Percentiles rank a stretch among this genome's conserved stretches.
Conservation (phyloP, 2,113 vertebrate genomes). For the Lepidothrix coronata region DNA sequence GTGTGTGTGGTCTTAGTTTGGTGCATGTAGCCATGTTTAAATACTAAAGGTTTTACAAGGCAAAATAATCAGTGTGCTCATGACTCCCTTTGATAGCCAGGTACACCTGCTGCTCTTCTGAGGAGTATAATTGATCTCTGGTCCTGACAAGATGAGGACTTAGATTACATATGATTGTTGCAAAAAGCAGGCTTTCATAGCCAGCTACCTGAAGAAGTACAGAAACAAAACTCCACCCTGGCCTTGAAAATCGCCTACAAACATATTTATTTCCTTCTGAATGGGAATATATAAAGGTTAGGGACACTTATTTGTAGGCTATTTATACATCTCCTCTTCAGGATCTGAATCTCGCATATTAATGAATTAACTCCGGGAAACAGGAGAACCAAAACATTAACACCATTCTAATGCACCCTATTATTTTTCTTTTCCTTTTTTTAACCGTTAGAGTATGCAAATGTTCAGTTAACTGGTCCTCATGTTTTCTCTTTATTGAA, state of each 20-base stretch:
- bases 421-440: conserved; percentile 22
- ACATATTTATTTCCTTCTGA: not conserved
- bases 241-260: not conserved
- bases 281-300: not conserved
- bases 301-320: not conserved
- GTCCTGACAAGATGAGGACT: not conserved
- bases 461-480: conserved; percentile 61
- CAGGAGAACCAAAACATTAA: not conserved
- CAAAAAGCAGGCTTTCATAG: not conserved
- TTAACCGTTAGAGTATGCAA: conserved; percentile 54
- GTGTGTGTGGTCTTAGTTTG: not conserved
- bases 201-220: not conserved
- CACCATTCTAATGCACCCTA: not conserved
- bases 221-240: not conserved
- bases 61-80: not conserved
- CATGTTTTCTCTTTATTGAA: conserved; percentile 66
- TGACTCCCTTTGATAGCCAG: not conserved
- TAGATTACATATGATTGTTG: not conserved
- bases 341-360: not conserved
- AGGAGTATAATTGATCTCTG: not conserved
- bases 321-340: not conserved
- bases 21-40: not conserved
- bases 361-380: not conserved
- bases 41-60: not conserved
- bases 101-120: not conserved